These are phyloP conservation scores for Epizoanthus scotinus DNA, from an alignment of 92 coral and sea anemone genomes.

Conservation along the genomic window DNA sequence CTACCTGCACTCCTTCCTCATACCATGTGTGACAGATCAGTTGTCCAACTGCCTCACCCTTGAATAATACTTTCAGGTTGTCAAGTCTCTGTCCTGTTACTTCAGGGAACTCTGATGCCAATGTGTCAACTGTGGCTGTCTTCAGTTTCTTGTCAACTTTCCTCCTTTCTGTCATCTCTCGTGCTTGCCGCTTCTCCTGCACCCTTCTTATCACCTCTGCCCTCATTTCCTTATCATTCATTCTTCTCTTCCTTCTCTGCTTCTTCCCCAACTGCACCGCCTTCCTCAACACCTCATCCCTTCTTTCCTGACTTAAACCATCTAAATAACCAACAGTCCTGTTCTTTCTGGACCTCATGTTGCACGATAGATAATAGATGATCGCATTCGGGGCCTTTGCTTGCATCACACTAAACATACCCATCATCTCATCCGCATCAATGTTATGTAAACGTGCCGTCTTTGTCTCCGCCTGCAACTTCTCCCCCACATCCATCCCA, in stretches of 20 bases:
- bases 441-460: constrained; percentile 21
- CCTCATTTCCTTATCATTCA: background rate
- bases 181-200: too few relatives aligned
- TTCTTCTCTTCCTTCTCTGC: background rate
- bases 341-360: background rate
- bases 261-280: too few relatives aligned
- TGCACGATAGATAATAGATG: background rate
- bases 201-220: background rate
- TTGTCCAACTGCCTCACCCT: background rate
- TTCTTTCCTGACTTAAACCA: background rate
- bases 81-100: background rate
- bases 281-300: background rate
- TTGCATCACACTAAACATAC: constrained; percentile 8
- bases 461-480: background rate
- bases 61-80: background rate
- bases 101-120: background rate
- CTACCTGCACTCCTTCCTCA: background rate
- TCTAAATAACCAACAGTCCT: background rate
- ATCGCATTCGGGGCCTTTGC: background rate
- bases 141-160: background rate
- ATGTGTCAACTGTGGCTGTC: background rate
- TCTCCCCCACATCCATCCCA: background rate
- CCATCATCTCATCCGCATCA: too few relatives aligned
- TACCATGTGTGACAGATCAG: constrained; percentile 11
- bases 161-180: too few relatives aligned